Evolutionary conservation across 1,140 invertebrate genomes (phyloP), one percentile per base, ranked within the genome.

Genomic region (Asobara japonica): DNA sequence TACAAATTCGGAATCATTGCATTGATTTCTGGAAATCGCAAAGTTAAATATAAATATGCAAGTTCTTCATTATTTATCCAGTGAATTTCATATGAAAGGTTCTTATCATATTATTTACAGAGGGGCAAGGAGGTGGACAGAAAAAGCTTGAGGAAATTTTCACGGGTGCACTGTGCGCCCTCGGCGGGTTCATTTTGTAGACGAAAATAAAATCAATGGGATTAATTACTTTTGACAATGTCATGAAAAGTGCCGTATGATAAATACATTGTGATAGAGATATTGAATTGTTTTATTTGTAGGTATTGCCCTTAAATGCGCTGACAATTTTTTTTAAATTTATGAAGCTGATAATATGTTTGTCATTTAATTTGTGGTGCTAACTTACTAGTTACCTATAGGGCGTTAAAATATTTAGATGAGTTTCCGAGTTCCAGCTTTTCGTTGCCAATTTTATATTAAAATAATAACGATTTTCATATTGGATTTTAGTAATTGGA

Each of bases 91-190:
- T 56, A 22, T 25, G 11, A 56, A n/a, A 51, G 22, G 18, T 27
- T 8, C 51, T 56, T 56, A 22, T 56, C 51, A 18, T 27, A 22
- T 56, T 56, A 10, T 25, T 56, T 56, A 56, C 51, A 56, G 51
- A 56, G 22, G 25, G 51, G 51, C 2, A 56, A 56, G 18, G 20
- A 22, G 22, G 51, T 22, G 22, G 51, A 27, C 10, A 56, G 20
- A 56, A 56, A 56, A 56, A 56, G 22, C 18, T 25, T 56, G 51
- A 56, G 20, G 51, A 56, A 56, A 56, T 56, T 45, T 45, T 45
- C 41, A 16, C 41, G 51, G 22, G 18, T 27, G 51, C 18, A 27
- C 3, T 56, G 20, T 25, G 51, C 51, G 11, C 51, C 51, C 18
- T 25, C 51, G 20, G 22, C 18, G 18, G 22, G 18, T 56, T 56